These are phyloP conservation scores for Macrosteles quadrilineatus DNA, from an alignment of 1,140 invertebrate genomes.

Conservation along the genomic window DNA sequence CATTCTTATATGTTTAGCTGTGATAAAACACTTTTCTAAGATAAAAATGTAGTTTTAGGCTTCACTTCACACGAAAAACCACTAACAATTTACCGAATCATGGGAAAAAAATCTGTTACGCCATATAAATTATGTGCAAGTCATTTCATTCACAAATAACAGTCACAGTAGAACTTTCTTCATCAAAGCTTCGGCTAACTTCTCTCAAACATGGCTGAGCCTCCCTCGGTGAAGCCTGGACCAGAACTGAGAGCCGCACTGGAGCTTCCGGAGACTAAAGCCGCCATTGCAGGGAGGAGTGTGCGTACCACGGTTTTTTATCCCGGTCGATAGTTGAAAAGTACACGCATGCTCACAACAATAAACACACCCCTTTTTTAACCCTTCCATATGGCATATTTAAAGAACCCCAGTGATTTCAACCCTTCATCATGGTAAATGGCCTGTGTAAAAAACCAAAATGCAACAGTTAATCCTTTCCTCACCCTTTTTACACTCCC, in stretches of 20 bases:
- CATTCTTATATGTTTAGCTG: too few relatives aligned
- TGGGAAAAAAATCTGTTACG: too few relatives aligned
- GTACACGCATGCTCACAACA: constrained; percentile 26
- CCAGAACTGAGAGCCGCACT: constrained; percentile 13
- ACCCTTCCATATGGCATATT: constrained; percentile 23
- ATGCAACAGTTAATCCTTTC: constrained; percentile 31
- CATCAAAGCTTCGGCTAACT: background rate
- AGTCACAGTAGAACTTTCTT: too few relatives aligned
- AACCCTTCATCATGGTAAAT: constrained; percentile 21
- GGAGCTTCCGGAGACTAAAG: constrained; percentile 22
- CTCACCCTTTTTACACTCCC: constrained; percentile 26
- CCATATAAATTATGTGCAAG: too few relatives aligned
- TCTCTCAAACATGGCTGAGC: background rate
- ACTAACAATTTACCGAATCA: too few relatives aligned
- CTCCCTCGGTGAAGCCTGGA: constrained; percentile 17
- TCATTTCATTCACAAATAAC: too few relatives aligned
- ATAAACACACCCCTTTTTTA: constrained; percentile 25
- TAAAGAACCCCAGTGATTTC: constrained; percentile 12
- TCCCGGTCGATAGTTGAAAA: constrained; percentile 20
- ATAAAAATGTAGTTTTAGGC: too few relatives aligned
- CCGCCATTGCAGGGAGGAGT: constrained; percentile 19
- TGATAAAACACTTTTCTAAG: too few relatives aligned
- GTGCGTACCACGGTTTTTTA: constrained; percentile 27
- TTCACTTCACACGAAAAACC: too few relatives aligned
- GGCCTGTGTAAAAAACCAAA: constrained; percentile 23